Base-by-base conservation (phyloP, 2,888 invertebrate genomes). In the Pyrochroa serraticornis region DNA sequence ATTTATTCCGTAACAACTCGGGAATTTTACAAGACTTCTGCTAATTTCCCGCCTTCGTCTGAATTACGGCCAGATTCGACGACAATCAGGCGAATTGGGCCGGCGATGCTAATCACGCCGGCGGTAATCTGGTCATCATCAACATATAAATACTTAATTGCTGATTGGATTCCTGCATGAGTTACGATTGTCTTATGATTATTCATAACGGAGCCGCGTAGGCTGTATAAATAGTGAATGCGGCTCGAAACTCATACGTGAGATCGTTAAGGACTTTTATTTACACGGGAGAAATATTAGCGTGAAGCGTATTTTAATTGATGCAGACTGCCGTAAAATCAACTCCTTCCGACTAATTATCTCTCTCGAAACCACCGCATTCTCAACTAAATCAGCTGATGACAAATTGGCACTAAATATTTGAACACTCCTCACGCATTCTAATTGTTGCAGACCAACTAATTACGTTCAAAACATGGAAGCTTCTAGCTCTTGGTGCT, bases 241-340 rank as follows among this genome's bases (percentile, higher is more conserved):
- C 53, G 10, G 52, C 48, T 52, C 48, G 12, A 48, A 50, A 44
- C 58, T 35, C 47, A 37, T 47, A 48, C 43, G 46, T 47, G 51
- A 52, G 47, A 52, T 58, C 49, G 51, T 46, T 49, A 45, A 48
- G 48, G 39, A 12, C 49, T 48, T 53, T 48, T 58, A 53, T 53
- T 58, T 58, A 53, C 49, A 58, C 37, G 44, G 43, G 32, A 48
- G 43, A 58, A 56, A 50, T 56, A 62, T 59, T 57, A 56, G 56
- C 50, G 46, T 53, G 59, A 55, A 59, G 59, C 56, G 53, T 50
- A 53, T 59, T 59, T 57, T 62, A 62, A 62, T 62, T 58, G 59
- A 56, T 62, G 56, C 47, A 36, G 50, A 57, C 59, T 54, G 62
- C 58, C 50, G 58, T 52, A 54, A 58, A 56, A 55, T 61, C 52